A percentile compares a stretch with the other conserved stretches of the same genome.
Evolutionary conservation across 2,113 vertebrate species (phyloP).

Genomic region (Propithecus coquereli): DNA sequence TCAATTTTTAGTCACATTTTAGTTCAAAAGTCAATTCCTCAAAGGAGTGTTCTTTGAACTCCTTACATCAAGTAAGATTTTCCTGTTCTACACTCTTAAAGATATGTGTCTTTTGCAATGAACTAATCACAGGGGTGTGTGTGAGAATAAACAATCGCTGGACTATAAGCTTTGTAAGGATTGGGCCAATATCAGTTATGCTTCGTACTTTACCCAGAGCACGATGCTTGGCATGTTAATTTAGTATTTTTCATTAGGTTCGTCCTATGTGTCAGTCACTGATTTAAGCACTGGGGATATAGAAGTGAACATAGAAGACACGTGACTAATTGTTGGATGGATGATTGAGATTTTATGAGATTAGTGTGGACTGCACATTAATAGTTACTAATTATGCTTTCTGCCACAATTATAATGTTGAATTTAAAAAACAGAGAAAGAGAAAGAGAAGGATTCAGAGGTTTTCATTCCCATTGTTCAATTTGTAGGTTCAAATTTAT

Average conservation of each 20-base stretch:
- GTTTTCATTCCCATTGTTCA: neutral
- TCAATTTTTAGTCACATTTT: neutral
- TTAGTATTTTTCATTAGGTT: neutral
- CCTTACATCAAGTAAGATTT: neutral
- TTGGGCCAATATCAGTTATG: neutral
- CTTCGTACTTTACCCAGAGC: neutral
- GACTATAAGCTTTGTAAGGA: neutral
- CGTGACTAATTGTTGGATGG: too few relatives aligned
- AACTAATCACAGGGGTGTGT: neutral
- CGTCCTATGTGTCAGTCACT: neutral
- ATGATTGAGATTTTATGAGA: neutral
- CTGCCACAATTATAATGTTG: neutral
- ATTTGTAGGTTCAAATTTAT: neutral
- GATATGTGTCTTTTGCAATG: neutral
- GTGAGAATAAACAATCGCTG: neutral
- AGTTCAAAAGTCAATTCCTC: neutral
- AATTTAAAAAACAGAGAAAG: neutral
- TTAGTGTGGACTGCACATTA: neutral
- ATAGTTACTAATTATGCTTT: neutral
- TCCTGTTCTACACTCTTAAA: neutral
- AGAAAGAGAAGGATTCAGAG: neutral
- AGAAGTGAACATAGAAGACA: neutral
- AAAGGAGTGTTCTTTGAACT: neutral
- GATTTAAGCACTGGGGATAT: neutral
- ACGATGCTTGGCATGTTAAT: neutral